phyloP scores from a whole-genome alignment of 1,140 invertebrate genomes.

The Drosophila sucinea region DNA sequence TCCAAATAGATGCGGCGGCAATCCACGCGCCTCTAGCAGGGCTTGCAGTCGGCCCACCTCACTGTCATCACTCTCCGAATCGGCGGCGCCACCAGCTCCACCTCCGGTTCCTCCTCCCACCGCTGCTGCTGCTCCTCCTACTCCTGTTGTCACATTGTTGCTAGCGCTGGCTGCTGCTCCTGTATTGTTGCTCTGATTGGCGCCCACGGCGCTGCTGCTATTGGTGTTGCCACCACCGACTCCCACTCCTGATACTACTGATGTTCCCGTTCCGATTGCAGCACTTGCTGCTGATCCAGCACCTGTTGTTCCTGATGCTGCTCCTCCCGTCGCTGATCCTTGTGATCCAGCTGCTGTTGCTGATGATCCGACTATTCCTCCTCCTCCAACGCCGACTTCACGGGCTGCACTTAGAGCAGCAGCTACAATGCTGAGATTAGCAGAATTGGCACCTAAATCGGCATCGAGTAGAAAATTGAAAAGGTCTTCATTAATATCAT shows the following conservation, averaged over 20 bases:
- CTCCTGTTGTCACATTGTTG: slow-evolving; percentile 52
- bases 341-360: slow-evolving; percentile 18
- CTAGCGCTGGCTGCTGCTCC: slow-evolving; percentile 61
- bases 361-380: slow-evolving; percentile 5
- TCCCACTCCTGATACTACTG: neutral
- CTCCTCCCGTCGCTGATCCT: slow-evolving; percentile 26
- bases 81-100: slow-evolving; percentile 69
- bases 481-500: slow-evolving; percentile 36
- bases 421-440: slow-evolving; percentile 71
- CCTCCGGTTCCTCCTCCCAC: slow-evolving; percentile 25
- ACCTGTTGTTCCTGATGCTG: slow-evolving; percentile 17
- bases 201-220: slow-evolving; percentile 67
- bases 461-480: slow-evolving; percentile 17
- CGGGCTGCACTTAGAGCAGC: slow-evolving; percentile 66
- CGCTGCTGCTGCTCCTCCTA: slow-evolving; percentile 28
- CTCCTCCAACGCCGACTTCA: slow-evolving; percentile 45
- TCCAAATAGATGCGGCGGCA: slow-evolving; percentile 97
- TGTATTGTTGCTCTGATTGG: slow-evolving; percentile 52
- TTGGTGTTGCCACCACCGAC: slow-evolving; percentile 33
- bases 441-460: slow-evolving; percentile 54
- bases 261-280: slow-evolving; percentile 4
- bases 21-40: slow-evolving; percentile 94
- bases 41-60: slow-evolving; percentile 95
- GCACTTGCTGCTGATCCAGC: neutral
- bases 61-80: slow-evolving; percentile 90